These are phyloP conservation scores for Zosterops pallidus DNA, from an alignment of 2,113 vertebrate species.

Conservation along the genomic window DNA sequence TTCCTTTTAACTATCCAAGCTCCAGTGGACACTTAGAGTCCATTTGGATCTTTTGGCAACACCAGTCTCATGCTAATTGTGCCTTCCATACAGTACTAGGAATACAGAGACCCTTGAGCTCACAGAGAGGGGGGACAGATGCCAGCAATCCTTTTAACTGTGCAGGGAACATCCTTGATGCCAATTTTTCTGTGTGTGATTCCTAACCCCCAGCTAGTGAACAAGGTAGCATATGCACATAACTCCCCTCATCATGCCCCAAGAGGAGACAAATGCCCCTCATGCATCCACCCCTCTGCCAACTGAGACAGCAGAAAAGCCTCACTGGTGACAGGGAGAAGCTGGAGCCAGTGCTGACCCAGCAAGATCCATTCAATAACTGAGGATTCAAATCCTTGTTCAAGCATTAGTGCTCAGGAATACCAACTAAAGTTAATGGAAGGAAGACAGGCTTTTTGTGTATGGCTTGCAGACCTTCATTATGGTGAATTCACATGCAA, in stretches of 20 bases:
- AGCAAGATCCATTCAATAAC: neutral
- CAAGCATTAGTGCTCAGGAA: neutral
- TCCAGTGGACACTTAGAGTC: neutral
- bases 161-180: neutral
- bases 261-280: neutral
- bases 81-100: neutral
- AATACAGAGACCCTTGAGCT: neutral
- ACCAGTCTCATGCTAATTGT: neutral
- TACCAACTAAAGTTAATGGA: neutral
- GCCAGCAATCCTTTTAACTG: neutral
- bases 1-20: neutral
- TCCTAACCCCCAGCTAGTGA: neutral
- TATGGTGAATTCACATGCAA: neutral
- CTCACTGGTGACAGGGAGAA: neutral
- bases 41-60: neutral
- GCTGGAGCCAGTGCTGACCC: neutral
- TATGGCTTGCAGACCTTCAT: neutral
- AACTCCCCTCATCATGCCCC: neutral
- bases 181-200: neutral
- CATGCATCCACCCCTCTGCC: neutral
- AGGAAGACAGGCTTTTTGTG: neutral
- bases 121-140: neutral
- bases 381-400: neutral
- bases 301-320: neutral
- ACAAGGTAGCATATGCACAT: neutral